These are phyloP conservation scores for Jaculus jaculus DNA, from an alignment of 2,113 vertebrate species.

Conservation along the genomic window DNA sequence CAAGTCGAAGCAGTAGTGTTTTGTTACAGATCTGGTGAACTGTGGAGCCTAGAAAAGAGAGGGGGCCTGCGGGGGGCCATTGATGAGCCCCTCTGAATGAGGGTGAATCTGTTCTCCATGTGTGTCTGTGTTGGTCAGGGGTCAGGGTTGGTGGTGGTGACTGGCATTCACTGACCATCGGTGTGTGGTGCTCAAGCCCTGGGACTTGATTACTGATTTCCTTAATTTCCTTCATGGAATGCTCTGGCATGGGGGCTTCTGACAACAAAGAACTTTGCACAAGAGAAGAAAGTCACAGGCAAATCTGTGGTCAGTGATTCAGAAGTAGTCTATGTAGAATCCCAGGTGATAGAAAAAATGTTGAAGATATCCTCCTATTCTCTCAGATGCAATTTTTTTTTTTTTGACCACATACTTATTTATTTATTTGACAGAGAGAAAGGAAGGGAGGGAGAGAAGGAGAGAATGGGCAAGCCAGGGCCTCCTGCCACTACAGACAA, in stretches of 20 bases:
- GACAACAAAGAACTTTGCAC: background rate
- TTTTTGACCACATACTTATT: too few species aligned
- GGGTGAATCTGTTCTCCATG: background rate
- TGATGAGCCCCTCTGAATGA: rapidly evolving
- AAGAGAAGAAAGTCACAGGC: too few species aligned
- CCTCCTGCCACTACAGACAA: too few species aligned
- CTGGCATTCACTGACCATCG: background rate
- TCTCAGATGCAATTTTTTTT: background rate
- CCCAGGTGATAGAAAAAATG: rapidly evolving
- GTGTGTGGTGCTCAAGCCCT: background rate
- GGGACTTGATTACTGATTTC: background rate
- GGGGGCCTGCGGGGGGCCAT: too few species aligned
- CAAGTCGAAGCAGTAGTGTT: background rate
- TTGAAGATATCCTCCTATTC: background rate
- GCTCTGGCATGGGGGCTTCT: too few species aligned
- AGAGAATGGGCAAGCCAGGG: too few species aligned
- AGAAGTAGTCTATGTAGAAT: background rate
- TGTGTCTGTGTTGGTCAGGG: rapidly evolving
- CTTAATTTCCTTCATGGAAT: background rate
- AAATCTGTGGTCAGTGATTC: rapidly evolving
- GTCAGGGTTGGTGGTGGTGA: background rate
- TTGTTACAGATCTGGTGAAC: background rate
- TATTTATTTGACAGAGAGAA: too few species aligned
- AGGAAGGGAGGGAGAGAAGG: too few species aligned
- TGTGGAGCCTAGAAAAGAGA: background rate